A percentile compares a stretch with the other conserved stretches of the same genome.
Evolutionary conservation across 2,113 vertebrate genomes (phyloP).

Genomic region (Nesoenas mayeri): DNA sequence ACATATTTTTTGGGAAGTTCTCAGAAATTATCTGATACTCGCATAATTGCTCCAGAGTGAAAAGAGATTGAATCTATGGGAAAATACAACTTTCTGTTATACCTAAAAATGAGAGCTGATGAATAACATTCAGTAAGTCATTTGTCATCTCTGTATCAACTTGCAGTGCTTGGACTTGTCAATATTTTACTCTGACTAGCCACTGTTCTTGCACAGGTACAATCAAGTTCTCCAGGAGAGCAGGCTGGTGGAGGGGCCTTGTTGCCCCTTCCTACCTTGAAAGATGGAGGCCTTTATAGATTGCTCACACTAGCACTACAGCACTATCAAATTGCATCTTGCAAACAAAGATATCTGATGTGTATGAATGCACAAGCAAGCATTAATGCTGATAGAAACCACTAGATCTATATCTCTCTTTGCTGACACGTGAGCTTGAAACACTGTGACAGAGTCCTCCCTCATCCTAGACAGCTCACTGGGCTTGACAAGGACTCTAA

Average conservation of each 20-base stretch:
- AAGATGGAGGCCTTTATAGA: neutral
- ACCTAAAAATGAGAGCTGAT: neutral
- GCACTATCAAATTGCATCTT: neutral
- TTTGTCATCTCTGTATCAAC: neutral
- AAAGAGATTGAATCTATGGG: neutral
- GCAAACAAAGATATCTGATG: neutral
- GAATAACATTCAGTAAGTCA: neutral
- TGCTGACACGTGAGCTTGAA: slow-evolving; percentile 32
- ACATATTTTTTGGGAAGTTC: neutral
- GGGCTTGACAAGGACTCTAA: slow-evolving; percentile 56
- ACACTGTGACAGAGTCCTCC: slow-evolving; percentile 34
- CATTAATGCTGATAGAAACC: slow-evolving; percentile 32
- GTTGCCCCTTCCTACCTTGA: neutral
- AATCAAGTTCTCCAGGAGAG: neutral
- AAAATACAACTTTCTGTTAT: neutral
- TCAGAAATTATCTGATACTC: neutral
- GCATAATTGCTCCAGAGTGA: neutral
- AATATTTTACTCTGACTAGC: neutral
- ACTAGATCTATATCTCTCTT: slow-evolving; percentile 18
- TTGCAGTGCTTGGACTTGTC: neutral
- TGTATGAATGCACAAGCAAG: slow-evolving; percentile 19
- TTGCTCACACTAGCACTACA: neutral
- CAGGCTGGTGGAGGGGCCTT: neutral
- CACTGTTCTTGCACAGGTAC: neutral
- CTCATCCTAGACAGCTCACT: slow-evolving; percentile 38